phyloP scores from a whole-genome alignment of 2,888 invertebrate species.

The Seladonia tumulorum region DNA sequence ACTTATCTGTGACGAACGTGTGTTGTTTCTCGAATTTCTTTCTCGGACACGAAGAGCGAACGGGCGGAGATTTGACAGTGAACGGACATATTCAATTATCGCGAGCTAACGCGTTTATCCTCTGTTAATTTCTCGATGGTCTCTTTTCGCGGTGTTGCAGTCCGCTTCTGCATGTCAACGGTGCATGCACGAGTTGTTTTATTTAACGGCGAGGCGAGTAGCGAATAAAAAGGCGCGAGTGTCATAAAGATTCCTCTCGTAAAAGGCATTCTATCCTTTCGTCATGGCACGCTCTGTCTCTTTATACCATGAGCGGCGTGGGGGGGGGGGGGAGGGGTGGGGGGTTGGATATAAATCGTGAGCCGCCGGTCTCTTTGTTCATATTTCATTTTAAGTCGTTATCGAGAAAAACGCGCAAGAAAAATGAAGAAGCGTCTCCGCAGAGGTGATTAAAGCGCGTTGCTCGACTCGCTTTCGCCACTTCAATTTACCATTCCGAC shows the following conservation, averaged over 20 bases:
- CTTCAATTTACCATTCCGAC: not conserved
- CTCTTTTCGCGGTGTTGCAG: not conserved
- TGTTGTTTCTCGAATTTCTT: not conserved
- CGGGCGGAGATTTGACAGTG: not conserved
- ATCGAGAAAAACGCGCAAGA: conserved; percentile 4
- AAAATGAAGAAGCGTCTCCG: conserved; percentile 7
- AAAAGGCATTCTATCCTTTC: conserved; percentile 32
- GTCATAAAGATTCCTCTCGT: conserved; percentile 28
- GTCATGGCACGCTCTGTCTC: conserved; percentile 4
- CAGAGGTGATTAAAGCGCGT: not conserved
- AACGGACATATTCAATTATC: conserved; percentile 4
- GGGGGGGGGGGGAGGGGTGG: not conserved
- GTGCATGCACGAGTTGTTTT: conserved; percentile 1
- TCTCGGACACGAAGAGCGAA: not conserved
- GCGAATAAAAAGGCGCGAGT: conserved; percentile 8
- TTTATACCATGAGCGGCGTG: conserved; percentile 8
- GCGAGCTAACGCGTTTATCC: not conserved
- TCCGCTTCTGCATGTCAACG: not conserved
- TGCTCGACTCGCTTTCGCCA: not conserved
- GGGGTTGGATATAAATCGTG: conserved; percentile 22
- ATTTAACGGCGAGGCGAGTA: not conserved
- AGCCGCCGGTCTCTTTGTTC: conserved; percentile 25
- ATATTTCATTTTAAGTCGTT: conserved; percentile 25
- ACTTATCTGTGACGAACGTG: not conserved
- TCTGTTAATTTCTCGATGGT: not conserved